These are phyloP conservation scores for Tigriopus japonicus DNA, from an alignment of 1,140 invertebrate species.

Conservation along the genomic window DNA sequence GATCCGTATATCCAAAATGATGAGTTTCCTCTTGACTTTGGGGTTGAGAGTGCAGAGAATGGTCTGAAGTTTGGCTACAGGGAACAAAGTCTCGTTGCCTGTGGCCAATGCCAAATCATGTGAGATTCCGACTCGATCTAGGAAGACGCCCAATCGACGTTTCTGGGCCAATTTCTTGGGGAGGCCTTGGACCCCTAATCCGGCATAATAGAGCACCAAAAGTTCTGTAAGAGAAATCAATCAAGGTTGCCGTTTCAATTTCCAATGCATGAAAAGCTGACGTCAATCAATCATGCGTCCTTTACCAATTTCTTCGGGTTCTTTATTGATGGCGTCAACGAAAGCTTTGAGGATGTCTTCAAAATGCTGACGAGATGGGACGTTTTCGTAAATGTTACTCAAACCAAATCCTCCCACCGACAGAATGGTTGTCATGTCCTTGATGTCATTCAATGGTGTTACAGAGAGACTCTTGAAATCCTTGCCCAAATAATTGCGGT, in stretches of 20 bases:
- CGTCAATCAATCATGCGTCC: background rate
- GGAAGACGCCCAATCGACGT: background rate
- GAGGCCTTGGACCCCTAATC: background rate
- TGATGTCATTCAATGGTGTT: background rate
- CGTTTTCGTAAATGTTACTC: background rate
- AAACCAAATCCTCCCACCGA: background rate
- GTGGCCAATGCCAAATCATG: background rate
- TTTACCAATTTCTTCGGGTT: background rate
- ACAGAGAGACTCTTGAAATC: background rate
- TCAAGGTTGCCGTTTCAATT: background rate
- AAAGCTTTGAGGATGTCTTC: background rate
- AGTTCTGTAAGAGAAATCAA: background rate
- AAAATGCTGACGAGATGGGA: background rate
- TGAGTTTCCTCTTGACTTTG: background rate
- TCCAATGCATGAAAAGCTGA: background rate
- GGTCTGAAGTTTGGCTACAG: background rate
- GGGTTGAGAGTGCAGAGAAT: background rate
- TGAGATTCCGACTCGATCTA: background rate
- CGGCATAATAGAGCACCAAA: background rate
- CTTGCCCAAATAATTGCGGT: background rate
- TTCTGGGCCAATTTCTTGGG: background rate
- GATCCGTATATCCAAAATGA: background rate
- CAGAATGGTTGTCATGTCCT: background rate
- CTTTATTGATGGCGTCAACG: background rate
- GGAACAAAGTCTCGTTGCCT: background rate